Evolutionary conservation across 2,888 invertebrate genomes (phyloP), one percentile per base, ranked within the genome.

Genomic region (Sesamia inferens): DNA sequence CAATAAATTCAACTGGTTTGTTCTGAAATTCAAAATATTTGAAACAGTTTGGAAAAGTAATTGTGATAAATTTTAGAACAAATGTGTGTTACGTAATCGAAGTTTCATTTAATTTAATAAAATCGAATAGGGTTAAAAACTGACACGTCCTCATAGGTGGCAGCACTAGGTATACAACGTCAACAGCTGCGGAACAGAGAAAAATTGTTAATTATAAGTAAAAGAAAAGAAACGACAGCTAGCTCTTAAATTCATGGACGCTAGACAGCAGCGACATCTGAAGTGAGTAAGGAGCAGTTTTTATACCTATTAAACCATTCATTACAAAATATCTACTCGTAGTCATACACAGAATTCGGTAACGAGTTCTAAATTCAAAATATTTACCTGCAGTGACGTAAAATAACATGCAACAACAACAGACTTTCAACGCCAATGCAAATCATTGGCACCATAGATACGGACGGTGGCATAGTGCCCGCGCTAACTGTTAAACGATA

Each of bases 401-500:
- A 80, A 54, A 58, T 70, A 62, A 54, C 71, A 66, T 59, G 61
- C 81, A 81, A 78, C 22, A 68, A 68, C 11, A 81, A 64, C 71
- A 68, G 72, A 68, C 57, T 77, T 65, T 72, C 68, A 68, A 66
- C 78, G 61, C 55, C 69, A 61, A 66, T 78, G 67, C 64, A 76
- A 69, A 64, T 63, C 48, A 68, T 69, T 76, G 73, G 71, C 69
- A 70, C 59, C 62, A 79, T 72, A 67, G 55, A 81, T 65, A 78
- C n/a, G 74, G 31, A 22, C 13, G 48, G 71, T 83, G 88, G 87
- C 85, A 85, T 62, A 19, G n/a, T 83, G 88, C 90, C 90, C 87
- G 65, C 42, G 74, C 86, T 88, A 88, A 90, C 89, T 85, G 86
- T 81, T 72, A 76, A 76, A 61, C 78, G 82, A 79, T 88, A 83